Conservation (phyloP, 2,888 invertebrate species). For the Oscheius sp. region DNA sequence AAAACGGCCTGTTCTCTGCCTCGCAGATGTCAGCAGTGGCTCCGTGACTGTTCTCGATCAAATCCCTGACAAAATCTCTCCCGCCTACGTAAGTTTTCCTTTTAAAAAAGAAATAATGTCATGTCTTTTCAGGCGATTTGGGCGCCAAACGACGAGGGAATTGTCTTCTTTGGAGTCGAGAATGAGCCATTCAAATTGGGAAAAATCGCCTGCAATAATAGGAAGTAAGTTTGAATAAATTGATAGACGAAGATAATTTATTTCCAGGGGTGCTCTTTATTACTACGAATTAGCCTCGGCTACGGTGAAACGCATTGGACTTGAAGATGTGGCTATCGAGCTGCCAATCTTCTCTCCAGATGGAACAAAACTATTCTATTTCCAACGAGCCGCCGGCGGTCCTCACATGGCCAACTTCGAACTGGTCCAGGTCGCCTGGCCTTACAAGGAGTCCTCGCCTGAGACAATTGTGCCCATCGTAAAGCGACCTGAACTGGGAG, state of each 20-base stretch:
- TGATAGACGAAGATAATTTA: neutral
- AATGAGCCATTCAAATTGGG: slow-evolving; percentile 60
- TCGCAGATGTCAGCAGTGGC: slow-evolving; percentile 57
- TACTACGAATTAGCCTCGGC: slow-evolving; percentile 58
- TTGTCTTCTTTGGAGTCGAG: slow-evolving; percentile 67
- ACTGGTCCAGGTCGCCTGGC: slow-evolving; percentile 53
- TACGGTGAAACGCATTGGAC: slow-evolving; percentile 41
- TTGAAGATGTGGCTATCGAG: slow-evolving; percentile 40
- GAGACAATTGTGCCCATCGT: slow-evolving; percentile 50
- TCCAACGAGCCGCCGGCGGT: slow-evolving; percentile 56
- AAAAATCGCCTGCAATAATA: slow-evolving; percentile 62
- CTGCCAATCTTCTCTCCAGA: slow-evolving; percentile 56
- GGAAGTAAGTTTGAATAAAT: slow-evolving; percentile 33
- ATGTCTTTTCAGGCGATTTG: slow-evolving; percentile 49
- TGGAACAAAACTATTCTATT: slow-evolving; percentile 49
- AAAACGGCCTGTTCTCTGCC: slow-evolving; percentile 63
- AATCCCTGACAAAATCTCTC: slow-evolving; percentile 57
- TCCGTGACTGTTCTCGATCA: slow-evolving; percentile 52
- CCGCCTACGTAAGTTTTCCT: slow-evolving; percentile 42
- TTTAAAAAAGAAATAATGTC: neutral
- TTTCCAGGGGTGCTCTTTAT: slow-evolving; percentile 56
- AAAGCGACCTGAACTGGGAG: slow-evolving; percentile 21
- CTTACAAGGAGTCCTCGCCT: slow-evolving; percentile 31
- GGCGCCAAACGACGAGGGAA: slow-evolving; percentile 65
- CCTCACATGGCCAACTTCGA: slow-evolving; percentile 60